Evolutionary conservation across 53 echinoderm and acorn worm genomes (phyloP).

Genomic region (Echinarachnius parma): DNA sequence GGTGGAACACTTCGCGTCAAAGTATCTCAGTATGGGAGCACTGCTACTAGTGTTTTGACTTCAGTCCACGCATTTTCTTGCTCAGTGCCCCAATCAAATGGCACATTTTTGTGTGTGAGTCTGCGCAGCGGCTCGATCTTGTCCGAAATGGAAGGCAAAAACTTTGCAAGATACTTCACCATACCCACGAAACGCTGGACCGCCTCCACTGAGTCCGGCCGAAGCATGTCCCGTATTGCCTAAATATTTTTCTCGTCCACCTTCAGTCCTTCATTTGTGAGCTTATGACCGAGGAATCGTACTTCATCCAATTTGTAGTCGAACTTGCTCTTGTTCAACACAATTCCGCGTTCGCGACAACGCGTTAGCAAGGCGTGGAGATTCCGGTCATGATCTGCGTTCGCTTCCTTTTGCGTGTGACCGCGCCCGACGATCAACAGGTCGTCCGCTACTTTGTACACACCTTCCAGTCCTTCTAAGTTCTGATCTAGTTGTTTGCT

Average conservation of each 20-base stretch:
- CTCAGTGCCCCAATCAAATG: slow-evolving; percentile 39
- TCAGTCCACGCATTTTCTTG: slow-evolving; percentile 28
- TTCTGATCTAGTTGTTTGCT: slow-evolving; percentile 55
- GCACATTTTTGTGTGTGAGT: slow-evolving; percentile 24
- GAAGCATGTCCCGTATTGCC: slow-evolving; percentile 42
- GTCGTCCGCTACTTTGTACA: slow-evolving; percentile 61
- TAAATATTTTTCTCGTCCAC: slow-evolving; percentile 42
- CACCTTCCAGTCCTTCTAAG: slow-evolving; percentile 53
- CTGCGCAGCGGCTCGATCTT: slow-evolving; percentile 30
- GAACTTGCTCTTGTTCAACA: slow-evolving; percentile 28
- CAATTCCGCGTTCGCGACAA: slow-evolving; percentile 44
- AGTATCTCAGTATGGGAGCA: slow-evolving; percentile 47
- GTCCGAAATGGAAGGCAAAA: slow-evolving; percentile 54
- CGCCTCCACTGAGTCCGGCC: slow-evolving; percentile 36
- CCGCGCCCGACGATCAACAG: slow-evolving; percentile 56
- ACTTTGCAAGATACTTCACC: slow-evolving; percentile 63
- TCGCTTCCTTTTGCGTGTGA: slow-evolving; percentile 32
- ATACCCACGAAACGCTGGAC: slow-evolving; percentile 58
- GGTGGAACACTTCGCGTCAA: slow-evolving; percentile 33
- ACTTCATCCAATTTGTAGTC: too few relatives aligned
- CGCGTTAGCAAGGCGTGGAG: slow-evolving; percentile 38
- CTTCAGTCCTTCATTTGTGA: slow-evolving; percentile 29
- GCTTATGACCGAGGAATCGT: slow-evolving; percentile 42
- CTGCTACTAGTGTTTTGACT: slow-evolving; percentile 35
- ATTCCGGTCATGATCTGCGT: slow-evolving; percentile 49